Conservation (phyloP, 2,888 invertebrate genomes). For the Elysia crispata region DNA sequence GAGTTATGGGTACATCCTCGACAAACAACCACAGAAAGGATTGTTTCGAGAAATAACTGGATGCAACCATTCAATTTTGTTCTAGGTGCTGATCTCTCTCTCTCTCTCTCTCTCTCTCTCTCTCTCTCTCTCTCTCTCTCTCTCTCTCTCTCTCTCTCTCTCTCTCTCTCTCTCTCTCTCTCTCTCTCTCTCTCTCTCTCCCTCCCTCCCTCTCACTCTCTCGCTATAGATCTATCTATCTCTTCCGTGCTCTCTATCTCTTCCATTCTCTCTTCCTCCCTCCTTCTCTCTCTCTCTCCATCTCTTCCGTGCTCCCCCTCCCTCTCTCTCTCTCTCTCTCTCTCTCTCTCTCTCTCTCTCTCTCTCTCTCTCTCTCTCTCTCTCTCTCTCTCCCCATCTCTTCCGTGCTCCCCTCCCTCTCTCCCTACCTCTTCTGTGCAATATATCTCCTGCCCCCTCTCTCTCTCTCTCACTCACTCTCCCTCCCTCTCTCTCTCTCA, state of each 20-base stretch:
- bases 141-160: no score
- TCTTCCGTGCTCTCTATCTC: conserved; percentile 5
- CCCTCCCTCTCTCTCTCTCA: conserved; percentile 27
- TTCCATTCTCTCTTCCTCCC: not conserved
- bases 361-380: not conserved
- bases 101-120: no score
- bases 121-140: no score
- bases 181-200: not conserved
- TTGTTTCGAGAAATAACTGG: no score
- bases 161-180: not conserved
- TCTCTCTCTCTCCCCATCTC: not conserved
- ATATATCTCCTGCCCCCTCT: conserved; percentile 21
- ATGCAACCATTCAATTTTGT: not conserved
- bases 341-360: not conserved
- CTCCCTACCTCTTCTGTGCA: conserved; percentile 12
- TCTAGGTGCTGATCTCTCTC: not conserved
- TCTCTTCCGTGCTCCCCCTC: no score
- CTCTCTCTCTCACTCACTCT: conserved; percentile 22
- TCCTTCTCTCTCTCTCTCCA: no score
- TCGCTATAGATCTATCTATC: conserved; percentile 18
- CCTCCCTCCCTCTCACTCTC: conserved; percentile 32
- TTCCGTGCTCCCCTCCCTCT: conserved; percentile 18
- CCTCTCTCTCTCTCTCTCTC: no score
- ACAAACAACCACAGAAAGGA: no score
- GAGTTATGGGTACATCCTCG: no score